Evolutionary conservation across 2,888 invertebrate species (phyloP).

Genomic region (Asteroscopus sphinx): DNA sequence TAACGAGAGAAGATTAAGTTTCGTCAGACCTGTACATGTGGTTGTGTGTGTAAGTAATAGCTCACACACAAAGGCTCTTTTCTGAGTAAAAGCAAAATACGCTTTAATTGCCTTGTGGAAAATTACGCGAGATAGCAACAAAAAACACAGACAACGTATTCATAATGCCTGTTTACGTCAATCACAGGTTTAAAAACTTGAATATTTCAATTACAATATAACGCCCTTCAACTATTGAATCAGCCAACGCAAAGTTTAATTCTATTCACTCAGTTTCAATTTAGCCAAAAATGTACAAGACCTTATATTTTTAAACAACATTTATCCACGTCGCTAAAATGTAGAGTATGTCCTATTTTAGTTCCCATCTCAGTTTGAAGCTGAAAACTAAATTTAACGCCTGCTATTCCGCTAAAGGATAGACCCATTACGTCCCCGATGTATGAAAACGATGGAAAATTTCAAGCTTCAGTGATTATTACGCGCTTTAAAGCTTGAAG

Average conservation of each 20-base stretch:
- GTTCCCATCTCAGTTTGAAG: not conserved
- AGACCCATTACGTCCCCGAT: constrained; percentile 16
- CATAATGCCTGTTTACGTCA: too few relatives aligned
- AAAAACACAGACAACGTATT: too few relatives aligned
- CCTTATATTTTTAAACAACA: not conserved
- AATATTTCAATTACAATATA: too few relatives aligned
- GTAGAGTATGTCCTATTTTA: constrained; percentile 6
- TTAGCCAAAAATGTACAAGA: not conserved
- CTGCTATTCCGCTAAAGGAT: constrained; percentile 5
- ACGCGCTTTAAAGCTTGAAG: constrained; percentile 17
- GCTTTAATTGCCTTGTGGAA: too few relatives aligned
- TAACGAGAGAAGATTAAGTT: too few relatives aligned
- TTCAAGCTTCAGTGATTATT: constrained; percentile 33
- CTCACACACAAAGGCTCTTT: too few relatives aligned
- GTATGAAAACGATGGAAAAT: constrained; percentile 33
- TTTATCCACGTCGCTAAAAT: not conserved
- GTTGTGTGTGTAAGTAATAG: too few relatives aligned
- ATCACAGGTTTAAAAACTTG: too few relatives aligned
- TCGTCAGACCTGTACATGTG: too few relatives aligned
- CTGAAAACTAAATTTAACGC: constrained; percentile 28
- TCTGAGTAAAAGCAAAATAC: too few relatives aligned
- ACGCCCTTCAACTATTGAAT: too few relatives aligned
- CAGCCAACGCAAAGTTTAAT: not conserved
- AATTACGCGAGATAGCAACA: too few relatives aligned
- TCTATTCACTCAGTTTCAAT: not conserved